Evolutionary conservation across 2,888 invertebrate genomes (phyloP), one percentile per base, ranked within the genome.

Genomic region (Agrilus mali): DNA sequence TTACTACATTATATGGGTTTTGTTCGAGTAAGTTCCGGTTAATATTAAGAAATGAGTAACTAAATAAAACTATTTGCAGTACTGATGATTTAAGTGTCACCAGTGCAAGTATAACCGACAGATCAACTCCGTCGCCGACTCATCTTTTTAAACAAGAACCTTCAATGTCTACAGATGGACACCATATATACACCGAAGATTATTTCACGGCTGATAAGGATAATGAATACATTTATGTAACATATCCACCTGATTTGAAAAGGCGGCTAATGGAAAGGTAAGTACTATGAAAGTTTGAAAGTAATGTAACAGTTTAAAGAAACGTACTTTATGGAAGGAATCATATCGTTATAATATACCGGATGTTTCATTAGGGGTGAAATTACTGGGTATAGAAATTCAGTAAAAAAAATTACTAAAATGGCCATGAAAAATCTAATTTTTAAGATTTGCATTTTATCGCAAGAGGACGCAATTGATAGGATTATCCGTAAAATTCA

Each of bases 1-100:
- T 68, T 92, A 92, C 66, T 90, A 90, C 69, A 81, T 92, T 58
- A 86, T 90, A 55, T 92, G 90, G 85, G 85, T 89, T 53, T 77
- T 90, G 46, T 90, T 88, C 68, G 90, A 89, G 92, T 92, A 72
- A 81, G 85, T 79, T 55, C 15, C 27, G 22, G 3, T 5, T 33
- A 39, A 33, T 33, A 3, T 27, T 15, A 27, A 35, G 12, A 5
- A 10, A 15, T 16, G 2, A 35, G 4, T n/a, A 35, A 15, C 6
- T 7, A 34, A 34, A 34, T 14, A 35, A 35, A 35, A 12, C 8
- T 35, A n/a, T 55, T 61, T 61, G 42, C 55, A 82, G 82, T 63
- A 80, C 80, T 13, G 81, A 81, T 53, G 82, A 82, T 55, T 75
- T 77, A 52, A 80, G 80, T 59, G 73, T 80, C 41, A 74, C 77